phyloP scores from a whole-genome alignment of 2,113 vertebrate species.

The Nothocercus nigrocapillus region DNA sequence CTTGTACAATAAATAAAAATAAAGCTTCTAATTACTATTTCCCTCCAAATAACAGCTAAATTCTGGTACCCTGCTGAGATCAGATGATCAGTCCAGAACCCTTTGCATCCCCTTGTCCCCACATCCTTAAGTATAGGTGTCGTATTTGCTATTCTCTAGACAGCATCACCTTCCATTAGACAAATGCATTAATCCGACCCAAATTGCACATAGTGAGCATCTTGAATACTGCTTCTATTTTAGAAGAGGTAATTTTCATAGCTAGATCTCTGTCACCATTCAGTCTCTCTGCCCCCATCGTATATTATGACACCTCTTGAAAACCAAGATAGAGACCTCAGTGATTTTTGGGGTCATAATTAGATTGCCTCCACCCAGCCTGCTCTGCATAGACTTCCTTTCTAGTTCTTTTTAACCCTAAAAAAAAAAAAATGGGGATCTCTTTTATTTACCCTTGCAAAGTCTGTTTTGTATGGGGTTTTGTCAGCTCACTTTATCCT shows the following conservation, averaged over 20 bases:
- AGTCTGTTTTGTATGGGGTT: neutral
- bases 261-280: fast-evolving
- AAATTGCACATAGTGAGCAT: neutral
- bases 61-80: neutral
- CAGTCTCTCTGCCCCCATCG: neutral
- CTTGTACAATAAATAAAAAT: neutral
- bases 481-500: neutral
- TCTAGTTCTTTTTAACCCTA: neutral
- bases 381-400: neutral
- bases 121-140: neutral
- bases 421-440: neutral
- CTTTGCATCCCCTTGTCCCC: neutral
- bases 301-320: neutral
- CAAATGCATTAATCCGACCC: neutral
- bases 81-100: neutral
- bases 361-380: neutral
- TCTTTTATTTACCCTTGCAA: neutral
- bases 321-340: neutral
- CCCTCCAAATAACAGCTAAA: neutral
- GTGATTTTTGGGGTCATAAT: neutral
- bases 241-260: neutral
- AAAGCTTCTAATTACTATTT: neutral
- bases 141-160: neutral
- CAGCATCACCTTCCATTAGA: neutral
- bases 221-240: neutral